These are phyloP conservation scores for Oppia nitens DNA, from an alignment of 1,140 invertebrate genomes.

Conservation along the genomic window DNA sequence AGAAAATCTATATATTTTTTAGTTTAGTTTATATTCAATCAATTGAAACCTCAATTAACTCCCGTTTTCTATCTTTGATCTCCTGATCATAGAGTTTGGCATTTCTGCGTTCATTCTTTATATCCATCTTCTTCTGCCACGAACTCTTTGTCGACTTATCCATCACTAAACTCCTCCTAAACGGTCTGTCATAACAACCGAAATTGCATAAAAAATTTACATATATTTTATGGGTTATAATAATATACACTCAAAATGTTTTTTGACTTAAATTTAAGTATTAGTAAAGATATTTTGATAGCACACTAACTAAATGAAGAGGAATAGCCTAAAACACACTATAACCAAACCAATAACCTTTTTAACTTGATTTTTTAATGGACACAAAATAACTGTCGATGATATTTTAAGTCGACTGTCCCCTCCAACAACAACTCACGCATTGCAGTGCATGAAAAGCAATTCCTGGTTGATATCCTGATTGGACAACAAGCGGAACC, in stretches of 20 bases:
- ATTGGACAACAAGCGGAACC: constrained; percentile 4
- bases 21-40: neutral
- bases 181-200: too few species aligned
- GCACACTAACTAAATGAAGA: too few species aligned
- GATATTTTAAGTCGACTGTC: too few species aligned
- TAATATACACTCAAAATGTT: too few species aligned
- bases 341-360: too few species aligned
- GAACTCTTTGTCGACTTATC: constrained; percentile 3
- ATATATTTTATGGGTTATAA: too few species aligned
- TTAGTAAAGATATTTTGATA: too few species aligned
- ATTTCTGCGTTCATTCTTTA: constrained; percentile 2
- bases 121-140: constrained; percentile 15
- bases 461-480: constrained; percentile 8
- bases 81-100: constrained; percentile 3
- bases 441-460: constrained; percentile 17
- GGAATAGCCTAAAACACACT: too few species aligned
- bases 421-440: constrained; percentile 10
- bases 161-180: constrained; percentile 3
- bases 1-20: neutral
- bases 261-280: too few species aligned
- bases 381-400: too few species aligned
- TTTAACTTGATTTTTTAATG: too few species aligned
- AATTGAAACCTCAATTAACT: neutral
- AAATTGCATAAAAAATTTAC: too few species aligned
- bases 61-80: constrained; percentile 2